Conservation (phyloP, 2,888 invertebrate genomes). For the Polydesmus complanatus region DNA sequence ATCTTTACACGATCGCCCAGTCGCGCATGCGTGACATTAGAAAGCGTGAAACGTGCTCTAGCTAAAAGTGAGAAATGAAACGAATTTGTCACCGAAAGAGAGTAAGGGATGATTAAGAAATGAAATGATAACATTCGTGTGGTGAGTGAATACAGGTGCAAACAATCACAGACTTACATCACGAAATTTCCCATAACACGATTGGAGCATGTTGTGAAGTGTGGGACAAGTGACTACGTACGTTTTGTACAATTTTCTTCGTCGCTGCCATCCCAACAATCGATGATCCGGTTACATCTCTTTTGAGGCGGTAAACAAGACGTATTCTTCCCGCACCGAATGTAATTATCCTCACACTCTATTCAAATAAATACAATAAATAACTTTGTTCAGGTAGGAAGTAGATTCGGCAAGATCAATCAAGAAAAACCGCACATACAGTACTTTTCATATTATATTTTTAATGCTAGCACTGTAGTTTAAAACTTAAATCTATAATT, state of each 20-base stretch:
- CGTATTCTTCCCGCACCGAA: constrained; percentile 57
- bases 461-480: no score
- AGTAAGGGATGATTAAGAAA: neutral
- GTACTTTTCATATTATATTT: no score
- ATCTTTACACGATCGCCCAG: no score
- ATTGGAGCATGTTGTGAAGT: constrained; percentile 1
- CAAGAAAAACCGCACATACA: no score
- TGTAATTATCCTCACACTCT: constrained; percentile 34
- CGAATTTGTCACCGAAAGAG: no score
- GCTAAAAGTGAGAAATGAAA: no score
- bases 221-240: constrained; percentile 26
- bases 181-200: constrained; percentile 3
- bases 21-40: no score
- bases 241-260: constrained; percentile 55
- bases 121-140: neutral
- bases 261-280: constrained; percentile 64
- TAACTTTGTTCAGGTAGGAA: neutral
- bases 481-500: no score
- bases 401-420: no score
- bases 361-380: neutral
- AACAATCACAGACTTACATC: constrained; percentile 5
- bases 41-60: neutral
- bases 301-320: constrained; percentile 55
- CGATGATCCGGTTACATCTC: constrained; percentile 54
- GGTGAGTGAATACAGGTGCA: neutral